Evolutionary conservation across 2,113 vertebrate species (phyloP).

Genomic region (Anhinga anhinga): DNA sequence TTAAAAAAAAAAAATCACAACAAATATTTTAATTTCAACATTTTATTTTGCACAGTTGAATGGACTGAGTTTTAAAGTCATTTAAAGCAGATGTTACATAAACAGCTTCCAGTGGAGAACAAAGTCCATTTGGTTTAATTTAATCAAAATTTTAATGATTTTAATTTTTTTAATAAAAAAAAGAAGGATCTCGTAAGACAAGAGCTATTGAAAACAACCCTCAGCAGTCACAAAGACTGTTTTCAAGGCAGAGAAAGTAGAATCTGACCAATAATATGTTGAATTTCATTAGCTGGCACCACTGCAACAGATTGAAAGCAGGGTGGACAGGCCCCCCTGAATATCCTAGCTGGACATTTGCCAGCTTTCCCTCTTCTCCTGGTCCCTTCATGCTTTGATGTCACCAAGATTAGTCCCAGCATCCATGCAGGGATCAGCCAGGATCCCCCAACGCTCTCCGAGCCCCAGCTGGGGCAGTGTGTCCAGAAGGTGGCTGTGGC

Average conservation of each 20-base stretch:
- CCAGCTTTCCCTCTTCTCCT: not conserved
- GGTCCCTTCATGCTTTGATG: not conserved
- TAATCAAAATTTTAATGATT: not conserved
- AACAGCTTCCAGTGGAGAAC: conserved; percentile 29
- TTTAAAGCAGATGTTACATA: not conserved
- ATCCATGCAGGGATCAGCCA: not conserved
- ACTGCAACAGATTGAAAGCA: not conserved
- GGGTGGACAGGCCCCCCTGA: not conserved
- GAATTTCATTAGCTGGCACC: not conserved
- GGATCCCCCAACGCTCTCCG: not conserved
- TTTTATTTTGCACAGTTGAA: not conserved
- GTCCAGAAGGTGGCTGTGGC: not conserved
- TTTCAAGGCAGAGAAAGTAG: not conserved
- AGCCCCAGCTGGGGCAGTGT: not conserved
- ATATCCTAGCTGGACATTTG: not conserved
- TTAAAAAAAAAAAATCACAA: not conserved
- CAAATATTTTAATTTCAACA: not conserved
- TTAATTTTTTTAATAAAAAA: not conserved
- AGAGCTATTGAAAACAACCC: not conserved
- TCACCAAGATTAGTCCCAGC: not conserved
- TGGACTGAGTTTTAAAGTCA: not conserved
- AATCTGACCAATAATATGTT: not conserved
- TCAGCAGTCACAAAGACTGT: accelerated
- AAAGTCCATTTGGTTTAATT: not conserved
- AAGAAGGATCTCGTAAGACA: not conserved